Evolutionary conservation across 2,113 vertebrate genomes (phyloP), one percentile per base, ranked within the genome.

Genomic region (Conger conger): DNA sequence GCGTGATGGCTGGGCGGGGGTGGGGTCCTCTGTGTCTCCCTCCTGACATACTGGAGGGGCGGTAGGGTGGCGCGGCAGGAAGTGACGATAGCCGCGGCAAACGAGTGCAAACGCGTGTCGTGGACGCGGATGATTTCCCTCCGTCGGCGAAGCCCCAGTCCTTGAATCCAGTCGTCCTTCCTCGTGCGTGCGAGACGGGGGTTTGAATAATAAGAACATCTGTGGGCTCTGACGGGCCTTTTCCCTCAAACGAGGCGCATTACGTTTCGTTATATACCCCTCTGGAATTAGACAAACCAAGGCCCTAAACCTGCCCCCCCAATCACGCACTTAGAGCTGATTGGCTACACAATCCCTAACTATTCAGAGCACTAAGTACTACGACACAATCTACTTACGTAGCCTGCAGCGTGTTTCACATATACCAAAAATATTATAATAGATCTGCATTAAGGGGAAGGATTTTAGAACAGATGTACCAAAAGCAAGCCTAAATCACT

Each of bases 1-100:
- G 88, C 13, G 88, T 88, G 84, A 87, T 90, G 83, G 79, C 90
- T 90, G 87, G 81, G 84, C 36, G 88, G 88, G 81, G 79, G 38
- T 84, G 57, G 35, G 35, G 36, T n/a, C 27, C 76, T 54, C 40
- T 60, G 33, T 45, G 82, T 76, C 78, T 88, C 68, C n/a, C 68
- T 1, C 33, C 13, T 73, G 27, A 30, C 27, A 83, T 73, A 83
- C 68, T 73, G 87, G 33, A 77, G 81, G 82, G 87, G 20, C 54
- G 50, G 40, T 83, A 86, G 86, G 83, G 85, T 37, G 68, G 81
- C 82, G 86, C 86, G 88, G 90, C 84, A 86, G 91, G 83, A 84
- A 79, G 4, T 36, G 27, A 18, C 6, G 8, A 57, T 40, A 57
- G 57, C 50, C 20, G 18, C 63, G 77, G 45, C 45, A 20, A n/a